Conservation (phyloP, 2,888 invertebrate genomes). For the Epiblema foenella region DNA sequence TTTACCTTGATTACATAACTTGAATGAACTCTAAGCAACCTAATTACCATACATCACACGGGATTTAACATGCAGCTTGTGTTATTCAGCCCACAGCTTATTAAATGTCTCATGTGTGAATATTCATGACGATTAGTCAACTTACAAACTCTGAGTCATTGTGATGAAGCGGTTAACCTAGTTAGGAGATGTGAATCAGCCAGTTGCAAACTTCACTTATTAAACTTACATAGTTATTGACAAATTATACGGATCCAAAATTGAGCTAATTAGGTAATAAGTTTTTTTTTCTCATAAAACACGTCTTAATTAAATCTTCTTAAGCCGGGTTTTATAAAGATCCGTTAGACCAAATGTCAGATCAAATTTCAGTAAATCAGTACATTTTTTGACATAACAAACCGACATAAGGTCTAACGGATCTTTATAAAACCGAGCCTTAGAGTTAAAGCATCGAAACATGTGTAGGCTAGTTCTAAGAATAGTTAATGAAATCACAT, state of each 20-base stretch:
- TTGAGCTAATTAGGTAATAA: background rate
- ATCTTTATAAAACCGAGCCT: too few relatives aligned
- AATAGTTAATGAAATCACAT: background rate
- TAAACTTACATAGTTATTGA: background rate
- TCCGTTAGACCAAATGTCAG: too few relatives aligned
- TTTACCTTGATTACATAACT: background rate
- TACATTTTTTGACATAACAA: too few relatives aligned
- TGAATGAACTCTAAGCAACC: slow-evolving; percentile 3
- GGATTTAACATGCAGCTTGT: background rate
- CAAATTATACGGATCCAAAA: background rate
- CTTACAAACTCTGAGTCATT: slow-evolving; percentile 20
- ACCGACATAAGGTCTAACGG: too few relatives aligned
- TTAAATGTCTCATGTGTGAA: slow-evolving; percentile 30
- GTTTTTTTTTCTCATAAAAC: background rate
- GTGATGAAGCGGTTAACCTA: slow-evolving; percentile 30
- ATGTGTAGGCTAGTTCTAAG: background rate
- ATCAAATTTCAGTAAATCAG: too few relatives aligned
- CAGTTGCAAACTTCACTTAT: background rate
- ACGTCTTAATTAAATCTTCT: background rate
- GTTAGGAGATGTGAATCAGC: slow-evolving; percentile 38
- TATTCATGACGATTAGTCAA: slow-evolving; percentile 37
- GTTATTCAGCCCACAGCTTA: slow-evolving; percentile 31
- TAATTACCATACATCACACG: background rate
- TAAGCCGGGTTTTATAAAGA: too few relatives aligned
- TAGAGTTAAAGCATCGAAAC: background rate